Base-by-base conservation (phyloP, 2,888 invertebrate species). In the Zele albiditarsus region DNA sequence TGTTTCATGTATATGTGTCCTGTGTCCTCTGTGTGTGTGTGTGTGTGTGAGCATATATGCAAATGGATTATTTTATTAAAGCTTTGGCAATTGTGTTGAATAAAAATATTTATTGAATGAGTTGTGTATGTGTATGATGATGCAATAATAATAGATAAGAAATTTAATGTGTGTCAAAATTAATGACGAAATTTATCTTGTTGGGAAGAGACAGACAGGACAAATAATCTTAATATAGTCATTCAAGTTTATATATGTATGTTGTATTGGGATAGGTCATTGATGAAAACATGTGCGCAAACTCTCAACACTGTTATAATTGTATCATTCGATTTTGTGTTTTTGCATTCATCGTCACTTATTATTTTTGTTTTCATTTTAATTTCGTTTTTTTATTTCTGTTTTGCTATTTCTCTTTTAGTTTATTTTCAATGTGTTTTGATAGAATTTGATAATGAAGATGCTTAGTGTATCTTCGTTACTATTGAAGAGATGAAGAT, bases 251-350 rank as follows among this genome's bases (percentile, higher is more conserved):
- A 63, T 63, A 63, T 14, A 31, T 60, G 23, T 60, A 57, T 58
- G 31, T 42, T 86, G 85, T 82, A 84, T 87, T 87, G 85, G 83
- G 86, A 87, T 87, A 87, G 87, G 87, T 87, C 86, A 81, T 77
- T 76, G 74, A 73, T 53, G 27, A 67, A 65, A 66, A 53, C n/a
- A 62, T 49, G 70, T 57, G 69, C 53, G 60, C 60, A 72, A 80
- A 78, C 80, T 81, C 82, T 82, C 81, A 82, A 82, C 81, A 78
- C 80, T 79, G 81, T 81, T 81, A 82, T 84, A 87, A 87, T 86
- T 86, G 87, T 85, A 86, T 85, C 86, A 85, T 84, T 82, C 85
- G 76, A 77, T 83, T 79, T 87, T 86, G 82, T 84, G 83, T 84
- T 78, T 77, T 81, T 73, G 65, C 25, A 38, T 25, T 27, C 49